Evolutionary conservation across 1,140 invertebrate species (phyloP).

Genomic region (Homalodisca vitripennis): DNA sequence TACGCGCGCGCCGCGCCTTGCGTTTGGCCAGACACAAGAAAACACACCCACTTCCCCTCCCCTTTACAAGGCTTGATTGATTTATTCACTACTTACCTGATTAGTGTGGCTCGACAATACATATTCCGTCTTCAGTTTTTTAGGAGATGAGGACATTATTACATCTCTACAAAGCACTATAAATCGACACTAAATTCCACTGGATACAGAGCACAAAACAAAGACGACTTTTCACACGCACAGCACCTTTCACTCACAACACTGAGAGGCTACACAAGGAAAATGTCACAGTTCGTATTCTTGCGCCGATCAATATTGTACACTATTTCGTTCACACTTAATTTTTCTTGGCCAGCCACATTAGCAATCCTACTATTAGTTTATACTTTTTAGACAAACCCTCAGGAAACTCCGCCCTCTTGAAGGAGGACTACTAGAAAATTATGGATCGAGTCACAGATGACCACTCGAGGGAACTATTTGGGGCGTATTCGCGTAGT

Average conservation of each 20-base stretch:
- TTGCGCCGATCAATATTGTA: conserved; percentile 12
- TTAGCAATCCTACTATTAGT: neutral
- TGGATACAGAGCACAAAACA: neutral
- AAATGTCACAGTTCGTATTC: neutral
- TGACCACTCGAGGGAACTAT: conserved; percentile 33
- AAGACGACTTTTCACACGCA: neutral
- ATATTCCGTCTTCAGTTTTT: conserved; percentile 36
- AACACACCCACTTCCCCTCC: conserved; percentile 38
- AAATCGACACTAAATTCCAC: neutral
- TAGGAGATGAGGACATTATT: conserved; percentile 39
- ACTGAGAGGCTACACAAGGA: neutral
- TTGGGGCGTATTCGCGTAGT: conserved; percentile 39
- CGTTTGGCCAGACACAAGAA: conserved; percentile 24
- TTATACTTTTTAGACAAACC: neutral
- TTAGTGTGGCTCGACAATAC: conserved; percentile 33
- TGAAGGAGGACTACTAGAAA: neutral
- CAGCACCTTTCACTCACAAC: neutral
- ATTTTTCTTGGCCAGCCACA: neutral
- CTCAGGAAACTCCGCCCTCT: neutral
- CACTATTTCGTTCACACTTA: neutral
- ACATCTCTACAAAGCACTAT: conserved; percentile 9
- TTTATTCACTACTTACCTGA: conserved; percentile 37
- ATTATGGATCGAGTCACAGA: neutral
- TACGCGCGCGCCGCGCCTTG: conserved; percentile 36
- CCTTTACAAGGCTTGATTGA: conserved; percentile 29